Evolutionary conservation across 2,113 vertebrate species (phyloP), one percentile per base, ranked within the genome.

Genomic region (Toxostoma redivivum): DNA sequence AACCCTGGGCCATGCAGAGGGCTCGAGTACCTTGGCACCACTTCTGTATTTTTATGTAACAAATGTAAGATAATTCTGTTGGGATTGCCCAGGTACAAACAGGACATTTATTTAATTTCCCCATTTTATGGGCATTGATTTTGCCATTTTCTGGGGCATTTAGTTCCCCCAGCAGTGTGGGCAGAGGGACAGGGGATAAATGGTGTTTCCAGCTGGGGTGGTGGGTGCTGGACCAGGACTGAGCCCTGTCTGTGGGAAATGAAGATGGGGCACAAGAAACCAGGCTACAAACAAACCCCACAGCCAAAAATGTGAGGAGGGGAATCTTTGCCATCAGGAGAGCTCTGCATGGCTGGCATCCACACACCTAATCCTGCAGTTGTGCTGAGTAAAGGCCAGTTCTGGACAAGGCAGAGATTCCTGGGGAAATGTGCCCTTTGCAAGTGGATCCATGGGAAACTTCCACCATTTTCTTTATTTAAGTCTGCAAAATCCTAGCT

Each of bases 291-390:
- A 90, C 50, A 56, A 82, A 74, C 10, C 12, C 44, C 25, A 10
- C 7, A 57, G 57, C 33, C 48, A 13, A 71, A 71, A 81, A 64
- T 9, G 33, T 0, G 10, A 64, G 64, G 51, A 76, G 57, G 28
- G 69, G 48, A 80, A 65, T 69, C 31, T 79, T 71, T 74, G 44
- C 38, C 40, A 19, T 33, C 0, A 0, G 23, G 61, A 47, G 28
- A 87, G 70, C 69, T 60, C 45, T 74, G 70, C 1, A 4, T 64
- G 81, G 30, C 70, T 84, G 89, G 81, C 81, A 95, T 89, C 86
- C 25, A 8, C 64, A 71, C 91, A 85, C 86, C 89, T 91, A 76
- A 92, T 89, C 83, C 85, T 62, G 83, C 86, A 91, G 77, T 22
- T 89, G 89, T 91, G 92, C 82, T 74, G 91, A 79, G 61, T 18